Percentiles rank a stretch among this genome's conserved stretches.
phyloP scores from a whole-genome alignment of 2,888 invertebrate genomes.

The Tenthredo mesomela region DNA sequence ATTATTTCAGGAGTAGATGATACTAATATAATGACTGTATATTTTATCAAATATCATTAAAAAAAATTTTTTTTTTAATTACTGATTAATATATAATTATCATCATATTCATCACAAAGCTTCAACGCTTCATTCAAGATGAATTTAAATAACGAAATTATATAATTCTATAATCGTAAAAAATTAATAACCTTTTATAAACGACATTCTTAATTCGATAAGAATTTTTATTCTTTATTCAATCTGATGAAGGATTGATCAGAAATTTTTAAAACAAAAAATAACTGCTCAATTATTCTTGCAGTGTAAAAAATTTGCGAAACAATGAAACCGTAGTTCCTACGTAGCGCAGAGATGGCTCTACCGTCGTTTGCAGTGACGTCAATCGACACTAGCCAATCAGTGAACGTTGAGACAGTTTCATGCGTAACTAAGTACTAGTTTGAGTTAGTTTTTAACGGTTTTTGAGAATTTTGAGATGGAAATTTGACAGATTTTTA shows the following conservation, averaged over 20 bases:
- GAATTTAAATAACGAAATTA: too few relatives aligned
- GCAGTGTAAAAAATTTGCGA: background rate
- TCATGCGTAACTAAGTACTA: background rate
- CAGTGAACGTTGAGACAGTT: background rate
- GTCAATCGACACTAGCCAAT: conserved; percentile 6
- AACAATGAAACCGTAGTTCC: background rate
- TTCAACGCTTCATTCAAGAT: too few relatives aligned
- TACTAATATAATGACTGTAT: too few relatives aligned
- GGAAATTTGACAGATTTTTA: background rate
- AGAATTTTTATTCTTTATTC: background rate
- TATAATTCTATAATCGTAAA: too few relatives aligned
- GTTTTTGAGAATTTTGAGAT: background rate
- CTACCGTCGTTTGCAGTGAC: background rate
- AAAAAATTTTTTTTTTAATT: too few relatives aligned
- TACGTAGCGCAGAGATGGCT: background rate
- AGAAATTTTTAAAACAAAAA: background rate
- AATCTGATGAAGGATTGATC: background rate
- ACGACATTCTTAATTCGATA: background rate
- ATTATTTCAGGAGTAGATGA: background rate
- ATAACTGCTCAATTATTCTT: background rate
- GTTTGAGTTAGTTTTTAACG: background rate
- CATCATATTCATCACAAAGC: too few relatives aligned
- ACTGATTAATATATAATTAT: too few relatives aligned
- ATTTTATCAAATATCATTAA: too few relatives aligned
- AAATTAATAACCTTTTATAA: too few relatives aligned